Evolutionary conservation across 2,113 vertebrate species (phyloP).

Genomic region (Brevimyrus niger): DNA sequence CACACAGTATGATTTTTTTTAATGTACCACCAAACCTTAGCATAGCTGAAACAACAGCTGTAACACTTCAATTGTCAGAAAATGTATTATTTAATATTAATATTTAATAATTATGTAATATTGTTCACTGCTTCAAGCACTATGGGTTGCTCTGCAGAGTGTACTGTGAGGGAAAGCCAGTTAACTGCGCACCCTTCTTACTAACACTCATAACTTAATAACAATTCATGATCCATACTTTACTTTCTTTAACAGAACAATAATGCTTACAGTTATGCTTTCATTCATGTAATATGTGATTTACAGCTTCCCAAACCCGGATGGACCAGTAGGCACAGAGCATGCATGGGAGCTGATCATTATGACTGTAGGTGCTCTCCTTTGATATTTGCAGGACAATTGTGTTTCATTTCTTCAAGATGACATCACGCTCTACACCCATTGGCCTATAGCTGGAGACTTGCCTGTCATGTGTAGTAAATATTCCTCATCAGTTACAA

Average conservation of each 20-base stretch:
- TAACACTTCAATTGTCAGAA: background rate
- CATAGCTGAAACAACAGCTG: background rate
- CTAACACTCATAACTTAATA: too few species aligned
- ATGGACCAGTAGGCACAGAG: background rate
- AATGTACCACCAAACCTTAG: background rate
- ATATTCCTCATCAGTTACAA: background rate
- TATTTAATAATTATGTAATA: background rate
- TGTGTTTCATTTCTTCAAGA: background rate
- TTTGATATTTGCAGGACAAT: too few species aligned
- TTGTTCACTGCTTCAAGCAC: background rate
- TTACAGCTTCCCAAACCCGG: background rate
- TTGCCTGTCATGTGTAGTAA: background rate
- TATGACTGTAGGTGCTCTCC: too few species aligned
- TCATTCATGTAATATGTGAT: background rate
- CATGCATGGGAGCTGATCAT: background rate
- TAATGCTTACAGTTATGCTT: background rate
- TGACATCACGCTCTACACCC: background rate
- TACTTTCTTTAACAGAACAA: too few species aligned
- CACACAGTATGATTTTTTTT: background rate
- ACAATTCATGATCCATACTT: too few species aligned
- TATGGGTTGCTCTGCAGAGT: background rate
- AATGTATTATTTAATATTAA: too few species aligned
- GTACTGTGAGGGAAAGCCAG: background rate
- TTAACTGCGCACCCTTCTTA: too few species aligned
- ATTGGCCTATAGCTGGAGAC: background rate